Conservation (phyloP, 2,888 invertebrate species). For the Drosophila pegasa region DNA sequence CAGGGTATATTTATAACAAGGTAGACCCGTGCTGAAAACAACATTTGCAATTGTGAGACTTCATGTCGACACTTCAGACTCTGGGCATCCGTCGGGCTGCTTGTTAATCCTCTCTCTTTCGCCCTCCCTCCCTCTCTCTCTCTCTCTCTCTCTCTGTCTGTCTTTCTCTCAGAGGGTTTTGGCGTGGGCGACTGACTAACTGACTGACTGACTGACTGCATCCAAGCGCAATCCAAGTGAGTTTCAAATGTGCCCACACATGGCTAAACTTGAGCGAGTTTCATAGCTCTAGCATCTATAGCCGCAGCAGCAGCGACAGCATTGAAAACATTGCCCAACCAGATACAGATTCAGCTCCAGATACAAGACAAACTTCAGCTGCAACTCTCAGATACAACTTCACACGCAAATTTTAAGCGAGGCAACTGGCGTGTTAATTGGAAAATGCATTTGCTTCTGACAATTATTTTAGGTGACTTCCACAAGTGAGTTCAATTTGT, state of each 20-base stretch:
- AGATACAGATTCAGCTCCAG: slow-evolving; percentile 26
- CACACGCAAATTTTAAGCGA: slow-evolving; percentile 43
- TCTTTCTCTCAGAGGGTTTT: slow-evolving; percentile 9
- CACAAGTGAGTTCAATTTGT: slow-evolving; percentile 49
- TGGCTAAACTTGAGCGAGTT: slow-evolving; percentile 56
- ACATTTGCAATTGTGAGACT: slow-evolving; percentile 76
- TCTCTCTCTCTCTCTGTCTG: neutral
- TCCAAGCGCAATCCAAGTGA: slow-evolving; percentile 57
- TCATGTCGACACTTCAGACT: slow-evolving; percentile 75
- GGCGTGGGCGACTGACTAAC: slow-evolving; percentile 56
- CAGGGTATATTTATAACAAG: slow-evolving; percentile 12
- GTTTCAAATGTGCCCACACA: slow-evolving; percentile 78
- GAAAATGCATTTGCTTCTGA: slow-evolving; percentile 66
- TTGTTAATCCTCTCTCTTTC: slow-evolving; percentile 27
- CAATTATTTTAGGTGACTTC: slow-evolving; percentile 66
- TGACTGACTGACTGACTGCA: slow-evolving; percentile 19
- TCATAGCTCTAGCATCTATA: slow-evolving; percentile 30
- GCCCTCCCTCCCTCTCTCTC: neutral
- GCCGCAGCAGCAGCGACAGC: slow-evolving; percentile 1
- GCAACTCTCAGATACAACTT: slow-evolving; percentile 24
- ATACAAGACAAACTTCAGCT: slow-evolving; percentile 33
- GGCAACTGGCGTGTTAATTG: slow-evolving; percentile 69
- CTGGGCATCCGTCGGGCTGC: slow-evolving; percentile 17
- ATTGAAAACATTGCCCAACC: slow-evolving; percentile 47
- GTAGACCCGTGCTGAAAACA: slow-evolving; percentile 28